Evolutionary conservation across 2,113 vertebrate species (phyloP).

Genomic region (Pterocles burchelli): DNA sequence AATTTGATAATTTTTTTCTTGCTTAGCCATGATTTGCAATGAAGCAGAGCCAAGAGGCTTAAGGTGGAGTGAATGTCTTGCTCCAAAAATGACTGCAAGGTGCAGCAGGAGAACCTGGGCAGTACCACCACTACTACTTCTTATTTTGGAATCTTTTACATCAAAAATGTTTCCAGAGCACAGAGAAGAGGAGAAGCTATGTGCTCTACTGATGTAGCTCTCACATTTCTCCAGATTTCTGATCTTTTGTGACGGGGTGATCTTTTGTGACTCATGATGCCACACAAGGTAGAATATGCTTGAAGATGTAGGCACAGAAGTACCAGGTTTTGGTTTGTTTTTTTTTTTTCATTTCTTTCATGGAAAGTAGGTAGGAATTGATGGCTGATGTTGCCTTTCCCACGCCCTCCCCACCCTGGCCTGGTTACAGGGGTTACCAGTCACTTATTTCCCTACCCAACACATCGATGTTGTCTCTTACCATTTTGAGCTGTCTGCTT

Average conservation of each 20-base stretch:
- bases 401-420: not conserved
- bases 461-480: not conserved
- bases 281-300: not conserved
- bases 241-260: not conserved
- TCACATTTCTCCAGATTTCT: not conserved
- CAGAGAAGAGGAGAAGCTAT: not conserved
- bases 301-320: not conserved
- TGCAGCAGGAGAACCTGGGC: not conserved
- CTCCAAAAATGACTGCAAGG: not conserved
- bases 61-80: not conserved
- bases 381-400: not conserved
- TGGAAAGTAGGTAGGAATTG: not conserved
- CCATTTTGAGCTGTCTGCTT: slow-evolving; percentile 31
- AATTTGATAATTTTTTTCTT: not conserved
- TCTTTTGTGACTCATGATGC: not conserved
- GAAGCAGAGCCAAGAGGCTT: not conserved
- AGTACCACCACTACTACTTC: not conserved
- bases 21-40: not conserved
- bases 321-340: not conserved
- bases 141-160: not conserved
- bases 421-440: not conserved
- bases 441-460: not conserved
- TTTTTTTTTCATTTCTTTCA: not conserved
- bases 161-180: not conserved
- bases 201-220: not conserved